Evolutionary conservation across 2,113 vertebrate genomes (phyloP), one percentile per base, ranked within the genome.

Genomic region (Amphilophus citrinellus): DNA sequence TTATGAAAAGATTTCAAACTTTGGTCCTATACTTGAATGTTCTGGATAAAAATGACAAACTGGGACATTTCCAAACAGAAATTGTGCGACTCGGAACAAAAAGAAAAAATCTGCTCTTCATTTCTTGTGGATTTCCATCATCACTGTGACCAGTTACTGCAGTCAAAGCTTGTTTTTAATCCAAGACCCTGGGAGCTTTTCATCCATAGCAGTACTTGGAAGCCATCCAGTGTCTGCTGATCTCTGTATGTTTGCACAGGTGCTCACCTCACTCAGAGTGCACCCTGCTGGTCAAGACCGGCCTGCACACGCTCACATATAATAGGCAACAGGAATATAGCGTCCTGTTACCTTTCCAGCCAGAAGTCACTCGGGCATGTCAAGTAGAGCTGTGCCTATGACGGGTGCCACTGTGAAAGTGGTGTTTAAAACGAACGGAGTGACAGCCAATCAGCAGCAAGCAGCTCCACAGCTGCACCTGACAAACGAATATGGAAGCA

Each of bases 241-340:
- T 86, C 79, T 78, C 58, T 88, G 79, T 62, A 53, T 81, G 87
- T 87, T 30, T 27, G 84, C 75, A 50, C 80, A 87, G 88, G 86
- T 90, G 86, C 24, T 84, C 60, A 20, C 80, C 56, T 58, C 83
- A 47, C 47, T 42, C 75, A 68, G 61, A 1, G 63, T 65, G 39
- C 17, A 20, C 13, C 44, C 80, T 11, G 57, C 73, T 32, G 83
- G 50, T 80, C 77, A 50, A 60, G 39, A 42, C 59, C 22, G 58
- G 44, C 22, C 39, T 60, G 50, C 32, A 37, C 77, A 66, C 37
- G 5, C 27, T 8, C 42, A 17, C 77, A 68, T 30, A 78, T 4
- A 24, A n/a, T 2, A 20, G 42, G 35, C 50, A 50, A 50, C 61
- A 83, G 56, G 32, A 50, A 10, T 15, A 1, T 30, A 37, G 68